Percentiles rank a stretch among this genome's conserved stretches.
Conservation (phyloP, 2,888 invertebrate species). For the Germaria angustata region DNA sequence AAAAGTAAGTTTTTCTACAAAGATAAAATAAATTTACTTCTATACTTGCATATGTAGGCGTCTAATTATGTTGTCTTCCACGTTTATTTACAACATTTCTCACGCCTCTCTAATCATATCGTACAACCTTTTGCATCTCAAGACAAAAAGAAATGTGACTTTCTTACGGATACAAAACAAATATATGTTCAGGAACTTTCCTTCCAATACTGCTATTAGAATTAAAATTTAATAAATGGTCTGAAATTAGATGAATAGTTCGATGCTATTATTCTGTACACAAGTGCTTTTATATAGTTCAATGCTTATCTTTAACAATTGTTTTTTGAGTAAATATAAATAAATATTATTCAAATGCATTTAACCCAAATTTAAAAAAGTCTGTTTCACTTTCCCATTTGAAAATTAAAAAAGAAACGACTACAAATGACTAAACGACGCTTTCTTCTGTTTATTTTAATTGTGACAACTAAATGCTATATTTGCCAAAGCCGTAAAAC, state of each 20-base stretch:
- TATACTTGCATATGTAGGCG: neutral
- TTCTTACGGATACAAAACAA: neutral
- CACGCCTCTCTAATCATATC: neutral
- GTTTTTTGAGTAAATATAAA: slow-evolving; percentile 39
- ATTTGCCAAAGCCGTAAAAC: slow-evolving; percentile 25
- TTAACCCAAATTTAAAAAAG: slow-evolving; percentile 54
- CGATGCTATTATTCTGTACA: neutral
- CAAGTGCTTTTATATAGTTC: neutral
- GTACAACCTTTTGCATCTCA: neutral
- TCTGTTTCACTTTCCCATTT: neutral
- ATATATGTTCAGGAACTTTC: neutral
- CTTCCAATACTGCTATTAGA: neutral
- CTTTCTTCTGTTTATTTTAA: slow-evolving; percentile 41
- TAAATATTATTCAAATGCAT: slow-evolving; percentile 38
- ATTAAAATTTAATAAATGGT: neutral
- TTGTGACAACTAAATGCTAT: slow-evolving; percentile 50
- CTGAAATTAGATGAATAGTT: neutral
- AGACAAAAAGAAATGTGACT: neutral
- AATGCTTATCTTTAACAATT: slow-evolving; percentile 40
- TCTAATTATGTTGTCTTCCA: neutral
- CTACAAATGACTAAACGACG: neutral
- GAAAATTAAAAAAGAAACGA: neutral
- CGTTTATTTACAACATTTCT: slow-evolving; percentile 3
- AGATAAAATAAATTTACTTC: neutral
- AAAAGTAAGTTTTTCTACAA: slow-evolving; percentile 42